phyloP scores from a whole-genome alignment of 2,113 vertebrate species.

The Grus americana region DNA sequence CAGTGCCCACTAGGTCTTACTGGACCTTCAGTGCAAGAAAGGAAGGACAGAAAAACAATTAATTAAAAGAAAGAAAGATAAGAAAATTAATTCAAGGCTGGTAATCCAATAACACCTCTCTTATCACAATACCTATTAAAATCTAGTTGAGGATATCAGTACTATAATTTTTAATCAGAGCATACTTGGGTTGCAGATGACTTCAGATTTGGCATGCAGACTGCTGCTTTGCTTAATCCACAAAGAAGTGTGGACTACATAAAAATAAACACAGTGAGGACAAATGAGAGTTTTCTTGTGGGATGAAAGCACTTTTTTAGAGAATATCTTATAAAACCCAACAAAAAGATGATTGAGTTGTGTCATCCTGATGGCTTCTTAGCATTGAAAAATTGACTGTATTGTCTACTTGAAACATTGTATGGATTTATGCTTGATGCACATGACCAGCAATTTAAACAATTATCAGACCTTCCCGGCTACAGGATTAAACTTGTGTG shows the following conservation, averaged over 20 bases:
- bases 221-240: background rate
- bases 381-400: background rate
- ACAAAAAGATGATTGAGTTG: background rate
- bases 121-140: slow-evolving; percentile 37
- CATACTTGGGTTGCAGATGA: background rate
- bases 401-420: background rate
- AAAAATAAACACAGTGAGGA: background rate
- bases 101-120: slow-evolving; percentile 18
- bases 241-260: background rate
- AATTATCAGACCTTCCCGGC: background rate
- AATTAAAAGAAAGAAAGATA: slow-evolving; percentile 23
- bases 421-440: background rate
- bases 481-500: background rate
- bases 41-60: background rate
- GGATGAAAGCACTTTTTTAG: background rate
- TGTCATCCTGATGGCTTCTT: background rate
- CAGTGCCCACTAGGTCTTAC: background rate
- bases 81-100: slow-evolving; percentile 40
- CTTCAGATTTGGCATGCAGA: background rate
- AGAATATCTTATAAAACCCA: background rate
- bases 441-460: background rate
- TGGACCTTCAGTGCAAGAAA: background rate
- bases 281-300: background rate
- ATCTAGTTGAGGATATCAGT: slow-evolving; percentile 18
- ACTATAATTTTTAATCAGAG: slow-evolving; percentile 37